Base-by-base conservation (phyloP, 2,888 invertebrate genomes). In the Acleris laterana region DNA sequence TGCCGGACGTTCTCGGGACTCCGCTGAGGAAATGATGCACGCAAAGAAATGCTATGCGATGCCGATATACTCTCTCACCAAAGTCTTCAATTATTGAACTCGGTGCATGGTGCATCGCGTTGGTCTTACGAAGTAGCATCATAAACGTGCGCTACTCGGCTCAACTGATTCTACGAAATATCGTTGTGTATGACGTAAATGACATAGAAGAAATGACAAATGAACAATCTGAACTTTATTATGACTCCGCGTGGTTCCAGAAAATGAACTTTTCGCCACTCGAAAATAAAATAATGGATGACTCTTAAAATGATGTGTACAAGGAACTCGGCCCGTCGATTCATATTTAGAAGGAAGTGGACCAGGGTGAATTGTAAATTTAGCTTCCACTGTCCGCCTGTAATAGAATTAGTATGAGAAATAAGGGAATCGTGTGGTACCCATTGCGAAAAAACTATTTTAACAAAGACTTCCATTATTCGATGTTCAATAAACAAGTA, bases 401-500 rank as follows among this genome's bases (percentile, higher is more conserved):
- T 64, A 63, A 57, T 64, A 66, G 66, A 52, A 49, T 61, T 66
- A 62, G 62, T 57, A 38, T 57, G 66, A 48, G 52, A 57, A 38
- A n/a, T 56, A 50, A 66, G 65, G 46, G 48, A 62, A 57, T 66
- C 56, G 28, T 57, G 56, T 66, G 56, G 57, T 62, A 61, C 56
- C 65, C 51, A 4, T 50, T 62, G 42, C 51, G 7, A 38, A 57
- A 38, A 38, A 38, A 48, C 50, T 57, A 48, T 66, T 52, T 57
- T 57, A 25, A 49, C 32, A 51, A 69, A 72, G 71, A 72, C 83
- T 82, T 75, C 77, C 77, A 81, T 83, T 75, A 82, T 80, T 85
- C 84, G 78, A 85, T 89, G 86, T 90, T 84, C 77, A 90, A 83
- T 90, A 90, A 89, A 90, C 80, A 83, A 80, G 61, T 46, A 90